Percentiles rank a stretch among this genome's conserved stretches.
phyloP scores from a whole-genome alignment of 92 coral and sea anemone genomes.

The Diadumene lineata region DNA sequence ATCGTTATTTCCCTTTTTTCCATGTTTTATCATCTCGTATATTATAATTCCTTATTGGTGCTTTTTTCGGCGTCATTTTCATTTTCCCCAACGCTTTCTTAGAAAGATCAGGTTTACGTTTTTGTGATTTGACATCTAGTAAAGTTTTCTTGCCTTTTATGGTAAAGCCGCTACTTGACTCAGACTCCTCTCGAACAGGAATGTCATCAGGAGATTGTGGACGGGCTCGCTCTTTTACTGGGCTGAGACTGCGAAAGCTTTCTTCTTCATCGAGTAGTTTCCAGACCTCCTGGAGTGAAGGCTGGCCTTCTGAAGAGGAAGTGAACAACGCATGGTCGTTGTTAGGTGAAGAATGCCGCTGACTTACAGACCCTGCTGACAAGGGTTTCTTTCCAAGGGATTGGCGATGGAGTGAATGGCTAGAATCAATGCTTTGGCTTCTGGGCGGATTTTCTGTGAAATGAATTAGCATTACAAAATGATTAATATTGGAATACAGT shows the following conservation, averaged over 20 bases:
- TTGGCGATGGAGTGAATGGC: background rate
- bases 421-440: background rate
- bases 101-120: conserved; percentile 67
- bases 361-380: conserved; percentile 37
- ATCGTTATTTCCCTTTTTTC: background rate
- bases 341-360: conserved; percentile 55
- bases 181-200: conserved; percentile 61
- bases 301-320: conserved; percentile 93
- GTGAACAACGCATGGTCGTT: conserved; percentile 70
- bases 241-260: conserved; percentile 77
- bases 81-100: conserved; percentile 85
- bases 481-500: no score
- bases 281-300: conserved; percentile 96
- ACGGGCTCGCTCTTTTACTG: conserved; percentile 48
- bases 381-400: conserved; percentile 6
- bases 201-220: conserved; percentile 62
- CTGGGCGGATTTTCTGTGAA: background rate
- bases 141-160: conserved; percentile 75
- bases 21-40: conserved; percentile 56
- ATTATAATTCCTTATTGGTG: conserved; percentile 78
- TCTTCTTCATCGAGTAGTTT: conserved; percentile 92
- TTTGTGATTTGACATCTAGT: conserved; percentile 45
- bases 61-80: conserved; percentile 46
- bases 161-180: conserved; percentile 68
- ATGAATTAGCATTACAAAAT: no score